These are phyloP conservation scores for Scytalopus superciliaris DNA, from an alignment of 2,113 vertebrate species.

Conservation along the genomic window DNA sequence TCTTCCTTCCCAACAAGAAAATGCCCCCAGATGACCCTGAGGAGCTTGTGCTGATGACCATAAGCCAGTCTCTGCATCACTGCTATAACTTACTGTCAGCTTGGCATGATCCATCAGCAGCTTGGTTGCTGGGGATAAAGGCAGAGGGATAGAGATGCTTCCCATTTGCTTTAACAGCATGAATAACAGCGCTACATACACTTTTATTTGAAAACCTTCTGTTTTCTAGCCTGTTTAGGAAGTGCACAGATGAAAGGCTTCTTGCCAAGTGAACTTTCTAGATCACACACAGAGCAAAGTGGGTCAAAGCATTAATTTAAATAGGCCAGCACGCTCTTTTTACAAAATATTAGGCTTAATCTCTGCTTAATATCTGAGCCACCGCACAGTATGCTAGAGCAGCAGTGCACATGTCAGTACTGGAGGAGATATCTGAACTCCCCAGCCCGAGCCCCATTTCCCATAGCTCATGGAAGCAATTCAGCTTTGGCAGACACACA, in stretches of 20 bases:
- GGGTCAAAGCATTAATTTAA: slow-evolving; percentile 61
- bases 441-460: neutral
- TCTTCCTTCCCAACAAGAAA: neutral
- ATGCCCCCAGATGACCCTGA: neutral
- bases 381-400: neutral
- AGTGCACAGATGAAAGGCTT: slow-evolving; percentile 42
- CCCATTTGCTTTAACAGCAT: slow-evolving; percentile 18
- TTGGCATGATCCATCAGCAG: neutral
- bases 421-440: neutral
- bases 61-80: neutral
- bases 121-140: slow-evolving; percentile 24
- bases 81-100: neutral
- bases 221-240: slow-evolving; percentile 26
- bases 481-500: neutral
- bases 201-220: slow-evolving; percentile 28
- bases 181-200: neutral
- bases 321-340: slow-evolving; percentile 38
- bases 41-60: neutral
- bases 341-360: slow-evolving; percentile 42
- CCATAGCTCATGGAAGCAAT: neutral
- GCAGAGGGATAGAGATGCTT: slow-evolving; percentile 8
- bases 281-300: neutral
- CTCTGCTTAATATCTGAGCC: slow-evolving; percentile 37
- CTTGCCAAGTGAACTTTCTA: slow-evolving; percentile 45
- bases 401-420: neutral